phyloP scores from a whole-genome alignment of 2,797 vertebrate genomes.

The Pelochelys cantorii region DNA sequence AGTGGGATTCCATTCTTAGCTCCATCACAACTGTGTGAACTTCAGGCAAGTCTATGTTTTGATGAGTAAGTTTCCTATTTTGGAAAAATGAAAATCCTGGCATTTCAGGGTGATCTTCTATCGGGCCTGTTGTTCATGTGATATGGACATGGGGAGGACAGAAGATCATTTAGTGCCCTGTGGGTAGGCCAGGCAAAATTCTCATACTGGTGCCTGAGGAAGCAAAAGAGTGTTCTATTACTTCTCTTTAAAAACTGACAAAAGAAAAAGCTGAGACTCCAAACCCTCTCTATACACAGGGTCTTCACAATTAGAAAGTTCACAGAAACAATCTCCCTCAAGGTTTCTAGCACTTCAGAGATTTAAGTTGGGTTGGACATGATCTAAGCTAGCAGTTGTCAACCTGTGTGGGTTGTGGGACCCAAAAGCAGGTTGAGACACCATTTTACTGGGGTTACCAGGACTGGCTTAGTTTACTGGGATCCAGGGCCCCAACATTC shows the following conservation, averaged over 20 bases:
- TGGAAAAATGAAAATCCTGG: background rate
- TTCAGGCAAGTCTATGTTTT: background rate
- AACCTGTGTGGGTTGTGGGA: no score
- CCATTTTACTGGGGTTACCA: no score
- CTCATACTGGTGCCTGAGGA: background rate
- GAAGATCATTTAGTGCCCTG: background rate
- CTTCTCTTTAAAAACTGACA: background rate
- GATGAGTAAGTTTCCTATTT: background rate
- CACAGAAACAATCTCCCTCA: background rate
- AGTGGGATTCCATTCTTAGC: background rate
- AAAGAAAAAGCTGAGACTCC: background rate
- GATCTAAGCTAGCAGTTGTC: background rate
- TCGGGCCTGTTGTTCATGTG: background rate
- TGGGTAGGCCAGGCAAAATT: background rate
- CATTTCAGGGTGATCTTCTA: background rate
- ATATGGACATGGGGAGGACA: background rate
- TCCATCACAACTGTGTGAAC: background rate
- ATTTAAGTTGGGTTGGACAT: background rate
- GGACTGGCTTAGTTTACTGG: no score
- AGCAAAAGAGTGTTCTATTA: background rate
- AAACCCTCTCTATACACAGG: background rate
- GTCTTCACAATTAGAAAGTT: background rate
- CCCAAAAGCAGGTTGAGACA: no score
- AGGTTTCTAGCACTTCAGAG: background rate
- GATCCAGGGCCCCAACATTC: no score